These are phyloP conservation scores for Endomychus coccineus DNA, from an alignment of 2,888 invertebrate genomes.

Conservation along the genomic window DNA sequence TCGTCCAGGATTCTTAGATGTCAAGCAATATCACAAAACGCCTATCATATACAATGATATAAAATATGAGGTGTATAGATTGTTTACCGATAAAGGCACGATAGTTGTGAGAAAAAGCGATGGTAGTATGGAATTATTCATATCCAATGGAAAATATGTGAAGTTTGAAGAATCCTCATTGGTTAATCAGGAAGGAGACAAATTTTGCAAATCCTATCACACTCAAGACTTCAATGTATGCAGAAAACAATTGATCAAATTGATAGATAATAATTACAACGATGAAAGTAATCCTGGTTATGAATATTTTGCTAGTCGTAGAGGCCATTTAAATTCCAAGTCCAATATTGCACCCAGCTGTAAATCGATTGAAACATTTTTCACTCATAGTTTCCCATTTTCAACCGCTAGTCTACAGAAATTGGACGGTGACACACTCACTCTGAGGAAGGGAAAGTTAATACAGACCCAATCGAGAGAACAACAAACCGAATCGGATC, in stretches of 20 bases:
- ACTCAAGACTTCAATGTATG: too few species aligned
- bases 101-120: constrained; percentile 28
- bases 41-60: constrained; percentile 13
- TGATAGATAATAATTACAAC: too few species aligned
- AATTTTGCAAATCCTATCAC: too few species aligned
- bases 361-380: too few species aligned
- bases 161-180: too few species aligned
- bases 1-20: constrained; percentile 17
- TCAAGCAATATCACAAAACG: constrained; percentile 26
- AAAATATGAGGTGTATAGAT: constrained; percentile 27
- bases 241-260: too few species aligned
- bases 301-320: constrained; percentile 6
- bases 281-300: too few species aligned
- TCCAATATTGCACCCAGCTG: constrained; percentile 1
- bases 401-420: constrained; percentile 5
- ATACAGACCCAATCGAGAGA: constrained; percentile 1
- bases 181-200: too few species aligned
- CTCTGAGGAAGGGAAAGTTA: constrained; percentile 6
- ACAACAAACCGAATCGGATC: constrained; percentile 22
- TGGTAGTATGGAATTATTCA: constrained; percentile 26
- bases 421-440: constrained; percentile 20
- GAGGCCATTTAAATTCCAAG: constrained; percentile 7
- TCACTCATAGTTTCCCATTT: constrained; percentile 4
- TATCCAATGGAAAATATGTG: constrained; percentile 31
- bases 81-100: constrained; percentile 28